Base-by-base conservation (phyloP, 2,113 vertebrate species). In the Eretmochelys imbricata region DNA sequence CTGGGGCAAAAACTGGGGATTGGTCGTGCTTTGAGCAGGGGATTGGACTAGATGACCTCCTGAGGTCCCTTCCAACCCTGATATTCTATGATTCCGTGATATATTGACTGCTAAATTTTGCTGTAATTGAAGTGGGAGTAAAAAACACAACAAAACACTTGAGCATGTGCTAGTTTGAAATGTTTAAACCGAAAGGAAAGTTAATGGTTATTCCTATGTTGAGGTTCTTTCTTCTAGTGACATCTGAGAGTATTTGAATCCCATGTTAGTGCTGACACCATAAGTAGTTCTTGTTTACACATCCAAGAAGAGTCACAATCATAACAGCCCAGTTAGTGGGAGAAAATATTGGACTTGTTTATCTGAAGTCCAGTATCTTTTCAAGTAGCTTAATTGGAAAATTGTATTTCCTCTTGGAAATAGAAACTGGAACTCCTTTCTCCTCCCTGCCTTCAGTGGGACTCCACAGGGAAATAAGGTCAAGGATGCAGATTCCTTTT, bases 341-440 rank as follows among this genome's bases (percentile, higher is more conserved):
- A 84, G 81, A 49, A 91, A 91, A 91, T 1, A 80, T 38, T 12
- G 51, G 4, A 12, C 72, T 84, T 90, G 42, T 85, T 94, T 14
- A 49, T 24, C 80, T 72, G 1, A 1, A 95, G 76, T 35, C 5
- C 38, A 82, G 80, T 25, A 4, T 92, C 38, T 46, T 94, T 89
- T 22, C 42, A 17, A 35, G 82, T 35, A 85, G 48, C 59, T 91
- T 20, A 20, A 91, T 53, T 27, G 29, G 62, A 69, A 69, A 69
- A 89, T 94, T 88, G 13, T 82, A 0, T 92, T 95, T 55, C 84
- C 20, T 38, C 87, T 4, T 4, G 85, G 93, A 87, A 90, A 31
- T 57, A 94, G 81, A 95, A 94, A 91, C 87, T 89, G 46, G 88
- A 9, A 35, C 25, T 79, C 35, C 20, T 90, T 95, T 42, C 88